A percentile compares a stretch with the other conserved stretches of the same genome.
phyloP scores from a whole-genome alignment of 2,113 vertebrate genomes.

The Rhinolophus sinicus region DNA sequence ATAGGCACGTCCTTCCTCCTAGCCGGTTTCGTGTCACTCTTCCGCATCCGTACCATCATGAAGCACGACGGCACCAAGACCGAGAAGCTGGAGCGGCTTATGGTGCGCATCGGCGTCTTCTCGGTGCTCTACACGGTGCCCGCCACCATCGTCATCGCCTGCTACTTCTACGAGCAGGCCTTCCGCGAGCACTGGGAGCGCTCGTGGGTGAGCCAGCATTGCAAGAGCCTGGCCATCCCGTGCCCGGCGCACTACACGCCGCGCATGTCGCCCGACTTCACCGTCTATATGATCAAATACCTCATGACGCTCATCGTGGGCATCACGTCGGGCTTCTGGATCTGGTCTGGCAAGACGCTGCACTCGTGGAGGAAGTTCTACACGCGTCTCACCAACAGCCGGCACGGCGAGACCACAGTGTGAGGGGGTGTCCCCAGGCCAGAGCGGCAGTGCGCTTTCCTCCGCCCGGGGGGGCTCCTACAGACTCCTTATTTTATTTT shows the following conservation, averaged over 20 bases:
- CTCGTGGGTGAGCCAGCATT: slow-evolving; percentile 96
- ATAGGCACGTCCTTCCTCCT: slow-evolving; percentile 97
- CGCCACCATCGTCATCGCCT: slow-evolving; percentile 97
- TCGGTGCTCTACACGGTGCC: slow-evolving; percentile 98
- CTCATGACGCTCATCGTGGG: slow-evolving; percentile 99
- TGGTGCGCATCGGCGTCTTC: slow-evolving; percentile 98
- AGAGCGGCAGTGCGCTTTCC: background rate
- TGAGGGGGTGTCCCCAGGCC: slow-evolving; percentile 73
- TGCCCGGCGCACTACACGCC: slow-evolving; percentile 92
- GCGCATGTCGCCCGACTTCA: slow-evolving; percentile 97
- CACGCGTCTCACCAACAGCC: slow-evolving; percentile 93
- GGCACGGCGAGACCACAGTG: slow-evolving; percentile 96
- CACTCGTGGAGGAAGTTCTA: slow-evolving; percentile 99
- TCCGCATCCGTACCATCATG: slow-evolving; percentile 99
- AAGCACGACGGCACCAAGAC: slow-evolving; percentile 98
- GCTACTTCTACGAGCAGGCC: slow-evolving; percentile 99
- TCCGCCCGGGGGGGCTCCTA: background rate
- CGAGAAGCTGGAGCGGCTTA: slow-evolving; percentile 96
- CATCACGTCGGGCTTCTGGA: slow-evolving; percentile 99
- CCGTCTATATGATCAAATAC: slow-evolving; percentile 99
- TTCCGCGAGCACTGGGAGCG: slow-evolving; percentile 97
- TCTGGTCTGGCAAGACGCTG: slow-evolving; percentile 99
- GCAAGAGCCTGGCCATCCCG: slow-evolving; percentile 95
- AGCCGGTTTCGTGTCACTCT: slow-evolving; percentile 97
- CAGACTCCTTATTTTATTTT: slow-evolving; percentile 76